Conservation (phyloP, 2,113 vertebrate species). For the Melanerpes formicivorus region DNA sequence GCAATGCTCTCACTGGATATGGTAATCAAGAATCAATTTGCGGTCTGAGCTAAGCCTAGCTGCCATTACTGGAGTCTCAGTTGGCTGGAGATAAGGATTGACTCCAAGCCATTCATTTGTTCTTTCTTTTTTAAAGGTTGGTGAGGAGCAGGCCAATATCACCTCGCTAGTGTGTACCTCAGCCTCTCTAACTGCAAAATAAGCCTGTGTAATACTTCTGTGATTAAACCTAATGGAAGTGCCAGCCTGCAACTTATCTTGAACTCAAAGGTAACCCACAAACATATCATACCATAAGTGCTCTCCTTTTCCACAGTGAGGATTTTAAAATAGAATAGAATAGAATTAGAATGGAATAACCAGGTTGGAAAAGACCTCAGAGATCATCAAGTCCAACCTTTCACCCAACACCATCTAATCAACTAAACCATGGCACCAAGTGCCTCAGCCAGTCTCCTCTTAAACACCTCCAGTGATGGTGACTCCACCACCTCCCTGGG, state of each 20-base stretch:
- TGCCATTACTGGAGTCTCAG: background rate
- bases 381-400: too few species aligned
- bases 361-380: too few species aligned
- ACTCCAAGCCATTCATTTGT: background rate
- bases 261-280: background rate
- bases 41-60: background rate
- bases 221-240: background rate
- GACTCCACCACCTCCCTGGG: too few species aligned
- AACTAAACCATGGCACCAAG: too few species aligned
- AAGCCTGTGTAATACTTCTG: background rate
- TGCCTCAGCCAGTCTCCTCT: too few species aligned
- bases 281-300: background rate
- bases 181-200: background rate
- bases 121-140: conserved; percentile 6
- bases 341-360: too few species aligned
- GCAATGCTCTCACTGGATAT: conserved; percentile 21
- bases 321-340: background rate
- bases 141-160: background rate
- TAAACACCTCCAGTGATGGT: too few species aligned
- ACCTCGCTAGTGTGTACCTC: background rate
- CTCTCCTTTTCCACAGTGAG: background rate
- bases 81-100: background rate
- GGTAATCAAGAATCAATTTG: conserved; percentile 42
- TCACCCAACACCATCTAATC: too few species aligned
- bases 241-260: background rate